Evolutionary conservation across 2,797 vertebrate genomes (phyloP), one percentile per base, ranked within the genome.

Genomic region (Triplophysa bombifrons): DNA sequence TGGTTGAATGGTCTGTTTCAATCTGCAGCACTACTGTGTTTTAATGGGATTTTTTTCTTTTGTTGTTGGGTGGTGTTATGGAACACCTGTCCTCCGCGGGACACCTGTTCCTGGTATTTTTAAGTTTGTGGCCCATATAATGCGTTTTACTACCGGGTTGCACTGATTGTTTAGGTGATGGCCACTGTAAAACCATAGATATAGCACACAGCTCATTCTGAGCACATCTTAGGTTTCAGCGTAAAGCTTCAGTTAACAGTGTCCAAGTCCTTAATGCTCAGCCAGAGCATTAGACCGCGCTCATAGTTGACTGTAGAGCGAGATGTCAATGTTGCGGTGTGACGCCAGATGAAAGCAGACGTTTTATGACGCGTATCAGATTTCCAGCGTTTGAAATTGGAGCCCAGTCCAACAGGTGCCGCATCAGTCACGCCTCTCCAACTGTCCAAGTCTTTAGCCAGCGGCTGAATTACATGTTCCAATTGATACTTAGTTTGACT

Each of bases 341-440:
- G 25, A 41, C 14, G 34, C 53, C 64, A 64, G 53, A 68, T 72
- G 58, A 81, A 76, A 83, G 76, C 73, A 73, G 75, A 51, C 72
- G 63, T 72, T 85, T 89, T 82, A 83, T 82, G 85, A 86, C 80
- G 74, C 81, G 86, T 91, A 87, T 94, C 86, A 16, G 69, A 81
- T 94, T 93, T 91, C 92, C 66, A 51, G 53, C 48, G 66, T 88
- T 86, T 89, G 92, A 93, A 93, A 93, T 90, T 51, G 0, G 86
- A 92, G 90, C 91, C 89, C 89, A 88, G 88, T 90, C 87, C 81
- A 92, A 91, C 93, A 94, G 93, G 93, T 94, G 93, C 91, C 89
- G 85, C 91, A 93, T 94, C 91, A 90, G 91, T 93, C 93, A 93
- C 90, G 89, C 87, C 6, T 75, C 60, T 48, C n/a, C 19, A 48